These are phyloP conservation scores for Actenoides hombroni DNA, from an alignment of 2,113 vertebrate genomes.

Conservation along the genomic window DNA sequence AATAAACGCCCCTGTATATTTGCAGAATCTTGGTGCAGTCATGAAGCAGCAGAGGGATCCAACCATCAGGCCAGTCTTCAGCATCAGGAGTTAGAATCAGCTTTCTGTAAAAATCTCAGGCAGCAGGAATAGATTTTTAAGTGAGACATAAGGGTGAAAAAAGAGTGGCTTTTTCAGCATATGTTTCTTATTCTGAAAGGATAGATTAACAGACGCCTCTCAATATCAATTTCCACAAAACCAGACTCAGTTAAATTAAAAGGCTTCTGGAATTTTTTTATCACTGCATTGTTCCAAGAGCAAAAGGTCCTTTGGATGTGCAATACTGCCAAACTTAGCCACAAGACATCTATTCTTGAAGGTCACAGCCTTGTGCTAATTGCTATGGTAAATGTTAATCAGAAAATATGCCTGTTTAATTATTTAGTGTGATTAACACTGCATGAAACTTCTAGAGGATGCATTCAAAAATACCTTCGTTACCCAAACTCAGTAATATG, in stretches of 20 bases:
- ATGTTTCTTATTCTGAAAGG: background rate
- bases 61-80: background rate
- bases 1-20: background rate
- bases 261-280: background rate
- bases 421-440: conserved; percentile 60
- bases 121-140: background rate
- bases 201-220: conserved; percentile 11
- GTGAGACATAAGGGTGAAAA: background rate
- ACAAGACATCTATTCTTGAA: conserved; percentile 27
- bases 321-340: conserved; percentile 21
- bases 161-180: background rate
- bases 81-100: background rate
- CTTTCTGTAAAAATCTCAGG: background rate
- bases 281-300: conserved; percentile 9
- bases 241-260: conserved; percentile 32
- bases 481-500: conserved; percentile 20
- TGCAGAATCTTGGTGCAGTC: background rate
- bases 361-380: conserved; percentile 33
- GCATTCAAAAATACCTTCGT: conserved; percentile 16
- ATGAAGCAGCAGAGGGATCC: background rate
- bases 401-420: conserved; percentile 66
- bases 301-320: conserved; percentile 43
- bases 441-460: conserved; percentile 41
- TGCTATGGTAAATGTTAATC: conserved; percentile 57
- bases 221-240: background rate